Conservation (phyloP, 2,797 vertebrate species). For the Holocentrus rufus region DNA sequence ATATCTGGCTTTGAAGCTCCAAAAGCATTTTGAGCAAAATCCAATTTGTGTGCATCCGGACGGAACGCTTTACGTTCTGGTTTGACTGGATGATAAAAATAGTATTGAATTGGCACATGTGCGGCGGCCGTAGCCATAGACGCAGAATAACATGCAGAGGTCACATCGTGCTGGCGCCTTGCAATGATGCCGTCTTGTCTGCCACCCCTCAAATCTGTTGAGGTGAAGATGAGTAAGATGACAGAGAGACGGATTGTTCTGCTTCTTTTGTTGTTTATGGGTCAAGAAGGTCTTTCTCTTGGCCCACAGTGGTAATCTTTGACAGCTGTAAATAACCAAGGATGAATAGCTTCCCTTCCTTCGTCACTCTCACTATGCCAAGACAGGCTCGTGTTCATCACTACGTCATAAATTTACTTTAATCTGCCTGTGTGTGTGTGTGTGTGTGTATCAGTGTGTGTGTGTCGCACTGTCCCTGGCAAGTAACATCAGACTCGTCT, state of each 20-base stretch:
- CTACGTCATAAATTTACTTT: background rate
- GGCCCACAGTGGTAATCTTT: background rate
- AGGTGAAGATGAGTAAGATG: too few species aligned
- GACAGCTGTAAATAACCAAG: slow-evolving; percentile 1
- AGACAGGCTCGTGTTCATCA: slow-evolving; percentile 7
- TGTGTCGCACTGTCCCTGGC: background rate
- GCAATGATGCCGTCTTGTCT: too few species aligned
- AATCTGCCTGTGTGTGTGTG: background rate
- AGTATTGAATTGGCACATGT: too few species aligned
- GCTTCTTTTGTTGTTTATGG: background rate
- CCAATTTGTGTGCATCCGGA: too few species aligned
- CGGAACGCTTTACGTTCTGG: too few species aligned
- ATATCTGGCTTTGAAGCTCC: background rate
- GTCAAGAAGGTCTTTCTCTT: background rate
- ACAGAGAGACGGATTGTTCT: too few species aligned
- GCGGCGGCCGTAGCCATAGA: too few species aligned
- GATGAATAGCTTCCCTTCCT: slow-evolving; percentile 6
- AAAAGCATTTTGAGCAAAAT: too few species aligned
- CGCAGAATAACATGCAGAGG: too few species aligned
- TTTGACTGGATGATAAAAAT: too few species aligned
- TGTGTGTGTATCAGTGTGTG: background rate
- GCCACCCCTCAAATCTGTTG: too few species aligned
- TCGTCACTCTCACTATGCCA: slow-evolving; percentile 5
- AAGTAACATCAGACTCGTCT: slow-evolving; percentile 8
- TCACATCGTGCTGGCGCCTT: too few species aligned